A percentile compares a stretch with the other conserved stretches of the same genome.
These are phyloP conservation scores for Anoplopoma fimbria DNA, from an alignment of 2,113 vertebrate genomes.

Conservation along the genomic window DNA sequence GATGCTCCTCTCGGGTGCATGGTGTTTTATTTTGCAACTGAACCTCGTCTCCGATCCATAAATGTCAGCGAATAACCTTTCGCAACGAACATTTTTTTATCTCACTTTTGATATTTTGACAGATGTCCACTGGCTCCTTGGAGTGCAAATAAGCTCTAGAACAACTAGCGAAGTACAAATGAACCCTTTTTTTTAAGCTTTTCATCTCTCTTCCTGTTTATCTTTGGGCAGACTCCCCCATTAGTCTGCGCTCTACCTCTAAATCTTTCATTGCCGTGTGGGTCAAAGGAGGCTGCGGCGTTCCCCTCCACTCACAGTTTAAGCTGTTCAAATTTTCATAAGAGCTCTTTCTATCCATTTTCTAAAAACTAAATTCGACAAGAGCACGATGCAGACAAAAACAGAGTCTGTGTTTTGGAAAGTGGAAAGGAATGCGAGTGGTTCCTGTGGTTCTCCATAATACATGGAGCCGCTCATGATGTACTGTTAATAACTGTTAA, in stretches of 20 bases:
- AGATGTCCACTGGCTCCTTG: background rate
- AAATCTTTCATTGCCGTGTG: slow-evolving; percentile 69
- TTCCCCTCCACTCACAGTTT: slow-evolving; percentile 63
- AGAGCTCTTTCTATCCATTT: slow-evolving; percentile 61
- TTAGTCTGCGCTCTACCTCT: slow-evolving; percentile 37
- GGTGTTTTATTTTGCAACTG: slow-evolving; percentile 4
- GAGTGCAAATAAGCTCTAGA: background rate
- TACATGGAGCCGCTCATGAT: background rate
- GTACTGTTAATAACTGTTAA: slow-evolving; percentile 8
- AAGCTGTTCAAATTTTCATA: slow-evolving; percentile 72
- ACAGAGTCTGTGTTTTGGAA: slow-evolving; percentile 12
- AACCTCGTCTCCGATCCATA: slow-evolving; percentile 27
- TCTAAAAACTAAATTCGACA: slow-evolving; percentile 58
- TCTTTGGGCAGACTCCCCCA: slow-evolving; percentile 27
- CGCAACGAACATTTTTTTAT: background rate
- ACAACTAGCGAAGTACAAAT: slow-evolving; percentile 12
- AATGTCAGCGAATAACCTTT: slow-evolving; percentile 51
- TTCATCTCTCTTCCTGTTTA: slow-evolving; percentile 47
- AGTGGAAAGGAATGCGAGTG: slow-evolving; percentile 15
- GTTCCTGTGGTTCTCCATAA: slow-evolving; percentile 6
- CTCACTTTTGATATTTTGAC: background rate
- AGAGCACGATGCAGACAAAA: slow-evolving; percentile 27
- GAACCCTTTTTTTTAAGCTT: background rate
- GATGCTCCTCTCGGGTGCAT: background rate
- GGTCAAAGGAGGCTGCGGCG: slow-evolving; percentile 46